Percentiles rank a stretch among this genome's conserved stretches.
Evolutionary conservation across 2,888 invertebrate genomes (phyloP).

Genomic region (Pandemis corylana): DNA sequence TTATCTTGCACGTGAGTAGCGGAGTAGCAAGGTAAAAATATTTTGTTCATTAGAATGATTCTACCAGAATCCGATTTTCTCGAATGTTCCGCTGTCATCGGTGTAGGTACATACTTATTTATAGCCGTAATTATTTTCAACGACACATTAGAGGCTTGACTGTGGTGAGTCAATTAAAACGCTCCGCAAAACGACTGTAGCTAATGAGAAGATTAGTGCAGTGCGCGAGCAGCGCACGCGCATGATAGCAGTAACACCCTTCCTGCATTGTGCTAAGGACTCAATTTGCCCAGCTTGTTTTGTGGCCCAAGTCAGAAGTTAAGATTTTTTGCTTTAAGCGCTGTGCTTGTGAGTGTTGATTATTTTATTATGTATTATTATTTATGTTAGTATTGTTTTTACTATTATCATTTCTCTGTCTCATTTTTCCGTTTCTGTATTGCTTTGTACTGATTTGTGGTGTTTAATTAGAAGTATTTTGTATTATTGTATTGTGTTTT

Average conservation of each 20-base stretch:
- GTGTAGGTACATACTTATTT: background rate
- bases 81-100: background rate
- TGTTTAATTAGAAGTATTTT: no score
- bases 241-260: conserved; percentile 4
- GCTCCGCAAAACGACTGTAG: conserved; percentile 27
- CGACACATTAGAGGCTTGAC: background rate
- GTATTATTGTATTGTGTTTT: no score
- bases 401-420: no score
- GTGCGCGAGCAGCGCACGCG: conserved; percentile 28
- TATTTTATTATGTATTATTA: background rate
- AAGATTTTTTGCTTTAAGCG: background rate
- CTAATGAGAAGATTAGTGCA: conserved; percentile 29
- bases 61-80: no score
- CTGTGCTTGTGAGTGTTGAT: no score
- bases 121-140: background rate
- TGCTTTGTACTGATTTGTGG: no score
- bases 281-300: background rate
- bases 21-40: no score
- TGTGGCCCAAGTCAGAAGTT: conserved; percentile 19
- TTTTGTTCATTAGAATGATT: no score
- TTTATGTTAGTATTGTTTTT: no score
- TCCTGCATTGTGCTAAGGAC: conserved; percentile 13
- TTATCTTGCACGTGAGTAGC: no score
- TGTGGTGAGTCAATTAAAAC: conserved; percentile 31
- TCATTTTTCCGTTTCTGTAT: no score